A percentile compares a stretch with the other conserved stretches of the same genome.
phyloP scores from a whole-genome alignment of 2,797 vertebrate species.

The Xiphorhynchus erythropygius region DNA sequence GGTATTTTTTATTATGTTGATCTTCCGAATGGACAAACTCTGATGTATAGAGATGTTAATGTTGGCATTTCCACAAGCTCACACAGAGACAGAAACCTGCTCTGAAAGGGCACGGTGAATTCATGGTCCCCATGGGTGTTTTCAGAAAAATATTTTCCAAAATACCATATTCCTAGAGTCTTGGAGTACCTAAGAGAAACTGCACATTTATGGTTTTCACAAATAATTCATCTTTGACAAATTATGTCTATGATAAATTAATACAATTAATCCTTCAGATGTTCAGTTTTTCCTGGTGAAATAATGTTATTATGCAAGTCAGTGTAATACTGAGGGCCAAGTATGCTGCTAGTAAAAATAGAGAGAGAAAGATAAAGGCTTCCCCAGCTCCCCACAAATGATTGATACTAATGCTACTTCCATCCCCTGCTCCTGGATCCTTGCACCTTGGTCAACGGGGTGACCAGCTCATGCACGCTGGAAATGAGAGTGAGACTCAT shows the following conservation, averaged over 20 bases:
- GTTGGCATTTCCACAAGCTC: background rate
- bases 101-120: background rate
- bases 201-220: background rate
- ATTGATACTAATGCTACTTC: background rate
- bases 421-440: too few species aligned
- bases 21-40: conserved; percentile 9
- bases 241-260: background rate
- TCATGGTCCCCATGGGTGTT: background rate
- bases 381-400: background rate
- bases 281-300: background rate
- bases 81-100: background rate
- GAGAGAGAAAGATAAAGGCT: background rate
- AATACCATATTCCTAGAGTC: background rate
- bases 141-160: background rate
- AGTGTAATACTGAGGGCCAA: background rate
- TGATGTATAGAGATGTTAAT: conserved; percentile 24
- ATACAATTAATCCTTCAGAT: background rate
- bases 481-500: rapidly evolving
- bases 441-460: background rate
- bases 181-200: background rate
- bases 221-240: background rate
- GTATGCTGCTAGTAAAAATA: background rate
- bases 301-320: background rate
- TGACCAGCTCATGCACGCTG: background rate
- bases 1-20: background rate